Evolutionary conservation across 2,113 vertebrate species (phyloP).

Genomic region (Oncorhynchus keta): DNA sequence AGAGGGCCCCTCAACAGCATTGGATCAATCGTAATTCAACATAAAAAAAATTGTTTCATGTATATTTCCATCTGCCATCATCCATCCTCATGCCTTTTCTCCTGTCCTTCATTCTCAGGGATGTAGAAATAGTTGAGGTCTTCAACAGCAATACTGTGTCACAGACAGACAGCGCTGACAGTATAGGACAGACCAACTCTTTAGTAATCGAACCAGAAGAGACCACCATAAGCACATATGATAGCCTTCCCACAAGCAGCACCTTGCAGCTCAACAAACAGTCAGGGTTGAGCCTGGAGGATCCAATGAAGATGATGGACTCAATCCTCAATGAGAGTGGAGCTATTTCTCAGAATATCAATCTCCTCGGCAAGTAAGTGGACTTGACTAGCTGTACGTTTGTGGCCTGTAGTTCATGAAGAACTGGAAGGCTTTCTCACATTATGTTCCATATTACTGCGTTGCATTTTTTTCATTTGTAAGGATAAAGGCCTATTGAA

Average conservation of each 20-base stretch:
- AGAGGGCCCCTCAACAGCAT: conserved; percentile 54
- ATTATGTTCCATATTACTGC: no score
- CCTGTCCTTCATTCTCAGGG: conserved; percentile 64
- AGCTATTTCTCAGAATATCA: conserved; percentile 91
- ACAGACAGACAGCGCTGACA: conserved; percentile 5
- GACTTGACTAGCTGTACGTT: no score
- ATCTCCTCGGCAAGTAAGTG: conserved; percentile 94
- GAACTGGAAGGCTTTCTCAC: no score
- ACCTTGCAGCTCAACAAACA: conserved; percentile 83
- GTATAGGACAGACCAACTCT: background rate
- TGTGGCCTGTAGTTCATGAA: no score
- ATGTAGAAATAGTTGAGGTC: conserved; percentile 87
- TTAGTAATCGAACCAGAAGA: conserved; percentile 21
- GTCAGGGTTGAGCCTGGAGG: conserved; percentile 80
- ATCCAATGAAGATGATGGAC: conserved; percentile 95
- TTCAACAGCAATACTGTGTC: conserved; percentile 72
- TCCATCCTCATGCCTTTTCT: background rate
- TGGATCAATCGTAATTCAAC: conserved; percentile 58
- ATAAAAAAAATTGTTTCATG: background rate
- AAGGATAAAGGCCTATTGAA: no score
- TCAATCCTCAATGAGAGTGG: conserved; percentile 91
- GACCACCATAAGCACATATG: background rate
- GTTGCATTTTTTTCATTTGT: no score
- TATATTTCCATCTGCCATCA: background rate
- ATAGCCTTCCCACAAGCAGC: conserved; percentile 67